Evolutionary conservation across 2,888 invertebrate genomes (phyloP).

Genomic region (Parthenolecanium corni): DNA sequence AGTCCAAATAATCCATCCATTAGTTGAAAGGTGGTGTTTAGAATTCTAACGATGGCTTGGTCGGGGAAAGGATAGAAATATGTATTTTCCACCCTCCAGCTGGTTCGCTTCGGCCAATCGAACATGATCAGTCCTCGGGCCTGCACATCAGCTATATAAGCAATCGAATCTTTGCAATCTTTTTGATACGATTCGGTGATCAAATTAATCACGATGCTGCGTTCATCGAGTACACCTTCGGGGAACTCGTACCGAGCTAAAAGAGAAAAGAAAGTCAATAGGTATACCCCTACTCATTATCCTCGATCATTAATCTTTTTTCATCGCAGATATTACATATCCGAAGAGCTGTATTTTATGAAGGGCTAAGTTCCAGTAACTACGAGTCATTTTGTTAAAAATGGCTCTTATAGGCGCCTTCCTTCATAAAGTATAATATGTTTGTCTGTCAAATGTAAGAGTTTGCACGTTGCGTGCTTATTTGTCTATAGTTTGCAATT

Average conservation of each 20-base stretch:
- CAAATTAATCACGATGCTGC: conserved; percentile 41
- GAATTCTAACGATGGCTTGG: conserved; percentile 50
- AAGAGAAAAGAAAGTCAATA: not conserved
- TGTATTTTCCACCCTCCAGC: conserved; percentile 53
- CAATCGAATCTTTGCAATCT: conserved; percentile 48
- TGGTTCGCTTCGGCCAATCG: conserved; percentile 45
- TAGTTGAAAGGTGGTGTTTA: conserved; percentile 53
- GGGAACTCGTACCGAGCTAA: conserved; percentile 34
- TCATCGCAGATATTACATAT: no score
- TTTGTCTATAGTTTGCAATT: no score
- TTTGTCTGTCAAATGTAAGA: no score
- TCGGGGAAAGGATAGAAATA: conserved; percentile 54
- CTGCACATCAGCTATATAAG: conserved; percentile 58
- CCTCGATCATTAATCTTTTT: no score
- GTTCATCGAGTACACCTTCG: not conserved
- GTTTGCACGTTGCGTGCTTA: no score
- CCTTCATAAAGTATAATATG: no score
- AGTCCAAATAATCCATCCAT: conserved; percentile 63
- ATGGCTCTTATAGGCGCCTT: no score
- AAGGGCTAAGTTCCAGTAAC: no score
- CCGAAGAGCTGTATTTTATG: no score
- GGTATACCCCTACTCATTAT: no score
- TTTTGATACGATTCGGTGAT: conserved; percentile 49
- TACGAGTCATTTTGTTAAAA: no score
- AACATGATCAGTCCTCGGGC: conserved; percentile 52